Evolutionary conservation across 1,140 invertebrate genomes (phyloP), one percentile per base, ranked within the genome.

Genomic region (Meteorus sp.): DNA sequence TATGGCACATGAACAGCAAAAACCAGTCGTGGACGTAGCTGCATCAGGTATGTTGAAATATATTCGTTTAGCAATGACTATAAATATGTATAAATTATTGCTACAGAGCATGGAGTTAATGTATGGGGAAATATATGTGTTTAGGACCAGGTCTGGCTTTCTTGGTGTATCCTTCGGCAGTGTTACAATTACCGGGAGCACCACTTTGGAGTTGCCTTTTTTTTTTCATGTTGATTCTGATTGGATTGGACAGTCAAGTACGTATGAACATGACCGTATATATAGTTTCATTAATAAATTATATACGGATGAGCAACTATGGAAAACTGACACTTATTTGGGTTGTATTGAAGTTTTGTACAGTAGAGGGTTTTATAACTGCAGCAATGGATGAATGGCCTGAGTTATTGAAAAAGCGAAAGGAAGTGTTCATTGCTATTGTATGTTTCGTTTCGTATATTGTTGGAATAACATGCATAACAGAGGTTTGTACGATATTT

Each of bases 271-370:
- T n/a, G 3, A 39, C 8, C 11, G 11, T 3, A 39, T 33, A 15
- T n/a, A n/a, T n/a, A n/a, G n/a, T n/a, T n/a, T n/a, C n/a, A n/a
- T n/a, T n/a, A n/a, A n/a, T n/a, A n/a, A n/a, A n/a, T n/a, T n/a
- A n/a, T n/a, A n/a, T n/a, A n/a, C n/a, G n/a, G n/a, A n/a, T n/a
- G n/a, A n/a, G n/a, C n/a, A n/a, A n/a, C n/a, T n/a, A n/a, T n/a
- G n/a, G n/a, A n/a, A n/a, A n/a, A n/a, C n/a, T n/a, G n/a, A n/a
- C n/a, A n/a, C n/a, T n/a, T n/a, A n/a, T n/a, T n/a, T n/a, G n/a
- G n/a, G n/a, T n/a, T n/a, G n/a, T n/a, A n/a, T n/a, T n/a, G n/a
- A 86, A 98, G 85, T 98, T 99, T 80, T 98, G 95, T 71, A 98
- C 95, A 8, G 93, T 99, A 88, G 95, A 99, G 84, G 96, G 95